Base-by-base conservation (phyloP, 2,888 invertebrate species). In the Caenorhabditis macrosperma region DNA sequence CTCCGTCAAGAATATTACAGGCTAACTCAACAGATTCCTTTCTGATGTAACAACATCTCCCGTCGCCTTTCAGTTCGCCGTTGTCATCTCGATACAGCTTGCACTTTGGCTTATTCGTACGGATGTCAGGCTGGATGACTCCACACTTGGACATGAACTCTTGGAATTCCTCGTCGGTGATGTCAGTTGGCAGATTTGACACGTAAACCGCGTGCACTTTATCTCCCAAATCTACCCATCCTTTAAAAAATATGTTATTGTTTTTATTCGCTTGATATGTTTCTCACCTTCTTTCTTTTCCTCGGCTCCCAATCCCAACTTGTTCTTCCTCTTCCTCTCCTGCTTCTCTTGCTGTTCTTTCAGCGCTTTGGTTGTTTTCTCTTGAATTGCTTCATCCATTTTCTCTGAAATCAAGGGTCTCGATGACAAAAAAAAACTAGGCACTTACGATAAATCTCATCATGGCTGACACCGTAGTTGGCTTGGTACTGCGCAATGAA, bases 81-180 rank as follows among this genome's bases (percentile, higher is more conserved):
- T 95, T 94, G 0, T 94, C 94, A 89, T 96, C 95, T 85, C 93
- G 93, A 91, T 99, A 99, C 38, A 99, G 92, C 92, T 98, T 98
- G 1, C 97, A 92, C 92, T 96, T 97, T 91, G 94, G 94, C 90
- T 91, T 90, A 85, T 94, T 94, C 12, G 93, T 94, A 54, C 93
- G 93, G 0, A 94, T 93, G 91, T 98, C 97, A 87, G 95, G 93
- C 93, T 96, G 95, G 33, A 99, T 94, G 82, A 99, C 93, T 4
- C 99, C 99, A 93, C 95, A 99, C 92, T 99, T 99, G 87, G 94
- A 94, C 95, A 99, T 97, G 41, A 98, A 92, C 90, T 95, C 95
- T 26, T 85, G 81, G 71, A 90, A 90, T 82, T 96, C 94, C 22
- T 92, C 92, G 89, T 96, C 94, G 0, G 95, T 95, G 72, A 95